A percentile compares a stretch with the other conserved stretches of the same genome.
Conservation (phyloP, 2,113 vertebrate genomes). For the Onychorhynchus coronatus region DNA sequence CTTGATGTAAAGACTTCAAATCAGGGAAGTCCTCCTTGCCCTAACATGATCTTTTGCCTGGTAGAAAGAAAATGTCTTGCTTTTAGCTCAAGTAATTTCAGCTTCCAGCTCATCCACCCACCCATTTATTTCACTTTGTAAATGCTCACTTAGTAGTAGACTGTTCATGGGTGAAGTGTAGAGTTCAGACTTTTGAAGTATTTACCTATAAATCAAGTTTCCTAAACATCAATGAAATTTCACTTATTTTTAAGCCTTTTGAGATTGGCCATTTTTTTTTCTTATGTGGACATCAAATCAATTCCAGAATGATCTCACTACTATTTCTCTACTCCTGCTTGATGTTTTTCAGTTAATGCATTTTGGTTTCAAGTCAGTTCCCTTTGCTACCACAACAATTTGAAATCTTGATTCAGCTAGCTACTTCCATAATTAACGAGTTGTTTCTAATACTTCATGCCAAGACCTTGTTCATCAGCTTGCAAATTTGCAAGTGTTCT, state of each 20-base stretch:
- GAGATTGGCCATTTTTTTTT: not conserved
- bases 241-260: not conserved
- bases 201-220: not conserved
- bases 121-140: not conserved
- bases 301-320: not conserved
- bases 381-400: not conserved
- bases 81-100: not conserved
- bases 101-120: not conserved
- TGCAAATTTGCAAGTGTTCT: not conserved
- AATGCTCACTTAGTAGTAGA: not conserved
- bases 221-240: not conserved
- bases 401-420: not conserved
- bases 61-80: not conserved
- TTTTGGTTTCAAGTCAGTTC: not conserved
- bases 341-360: constrained; percentile 14
- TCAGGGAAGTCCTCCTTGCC: not conserved
- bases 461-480: not conserved
- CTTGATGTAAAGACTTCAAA: not conserved
- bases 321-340: not conserved
- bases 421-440: not conserved
- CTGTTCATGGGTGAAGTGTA: not conserved
- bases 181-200: not conserved
- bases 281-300: not conserved
- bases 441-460: not conserved
- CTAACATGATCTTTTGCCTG: not conserved